Conservation (phyloP, 2,113 vertebrate species). For the Pseudorasbora parva region DNA sequence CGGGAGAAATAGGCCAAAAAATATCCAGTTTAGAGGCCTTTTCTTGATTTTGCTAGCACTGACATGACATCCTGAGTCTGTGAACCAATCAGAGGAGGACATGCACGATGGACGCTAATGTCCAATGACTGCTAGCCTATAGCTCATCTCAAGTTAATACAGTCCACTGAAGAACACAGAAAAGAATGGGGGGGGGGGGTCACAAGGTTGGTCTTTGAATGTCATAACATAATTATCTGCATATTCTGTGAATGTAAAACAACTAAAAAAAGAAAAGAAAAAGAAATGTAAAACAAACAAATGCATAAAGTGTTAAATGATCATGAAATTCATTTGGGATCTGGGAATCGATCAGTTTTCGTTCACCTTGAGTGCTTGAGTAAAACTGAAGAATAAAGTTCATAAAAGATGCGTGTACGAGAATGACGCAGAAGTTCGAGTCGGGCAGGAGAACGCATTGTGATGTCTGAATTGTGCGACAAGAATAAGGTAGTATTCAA, state of each 20-base stretch:
- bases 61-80: conserved; percentile 20
- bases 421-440: background rate
- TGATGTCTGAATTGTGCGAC: conserved; percentile 31
- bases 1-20: background rate
- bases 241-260: conserved; percentile 16
- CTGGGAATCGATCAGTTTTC: conserved; percentile 8
- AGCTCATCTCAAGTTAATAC: conserved; percentile 11
- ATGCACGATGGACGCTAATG: background rate
- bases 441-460: conserved; percentile 10
- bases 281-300: background rate
- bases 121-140: conserved; percentile 6
- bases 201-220: background rate
- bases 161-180: background rate
- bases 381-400: conserved; percentile 20
- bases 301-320: conserved; percentile 20
- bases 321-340: conserved; percentile 16
- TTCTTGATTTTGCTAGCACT: conserved; percentile 3
- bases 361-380: background rate
- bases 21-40: conserved; percentile 14
- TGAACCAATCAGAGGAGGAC: conserved; percentile 32
- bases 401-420: background rate
- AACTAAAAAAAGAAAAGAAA: conserved; percentile 5
- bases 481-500: conserved; percentile 20
- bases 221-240: background rate
- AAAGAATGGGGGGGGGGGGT: background rate